These are phyloP conservation scores for Micrasema longulum DNA, from an alignment of 1,140 invertebrate species.

Conservation along the genomic window DNA sequence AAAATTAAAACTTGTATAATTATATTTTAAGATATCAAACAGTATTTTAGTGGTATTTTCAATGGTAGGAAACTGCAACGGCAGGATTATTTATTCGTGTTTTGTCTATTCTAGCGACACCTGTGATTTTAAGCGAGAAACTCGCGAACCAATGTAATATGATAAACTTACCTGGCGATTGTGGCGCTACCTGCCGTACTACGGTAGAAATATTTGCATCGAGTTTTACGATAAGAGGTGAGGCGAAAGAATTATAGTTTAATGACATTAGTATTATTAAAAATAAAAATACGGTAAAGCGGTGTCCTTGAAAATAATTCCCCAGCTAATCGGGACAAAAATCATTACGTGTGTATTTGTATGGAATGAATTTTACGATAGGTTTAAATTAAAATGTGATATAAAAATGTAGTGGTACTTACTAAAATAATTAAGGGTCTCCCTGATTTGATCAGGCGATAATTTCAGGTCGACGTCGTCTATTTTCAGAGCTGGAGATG, in stretches of 20 bases:
- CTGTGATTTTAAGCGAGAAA: slow-evolving; percentile 1
- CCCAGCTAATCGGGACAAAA: too few species aligned
- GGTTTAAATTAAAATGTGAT: neutral
- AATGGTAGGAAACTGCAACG: too few species aligned
- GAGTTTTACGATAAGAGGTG: too few species aligned
- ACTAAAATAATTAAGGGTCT: slow-evolving; percentile 98
- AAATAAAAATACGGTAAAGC: too few species aligned
- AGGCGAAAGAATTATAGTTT: too few species aligned
- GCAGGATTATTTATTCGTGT: too few species aligned
- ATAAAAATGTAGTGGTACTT: slow-evolving; percentile 70
- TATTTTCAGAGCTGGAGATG: slow-evolving; percentile 81
- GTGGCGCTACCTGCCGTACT: slow-evolving; percentile 2
- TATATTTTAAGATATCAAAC: too few species aligned
- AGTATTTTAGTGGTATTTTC: too few species aligned
- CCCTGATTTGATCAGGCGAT: slow-evolving; percentile 93
- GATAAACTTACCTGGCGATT: slow-evolving; percentile 13
- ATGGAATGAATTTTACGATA: neutral
- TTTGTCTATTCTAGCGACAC: too few species aligned
- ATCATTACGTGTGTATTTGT: neutral
- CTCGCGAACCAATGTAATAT: slow-evolving; percentile 7
- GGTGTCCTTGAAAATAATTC: too few species aligned
- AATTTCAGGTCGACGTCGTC: slow-evolving; percentile 84
- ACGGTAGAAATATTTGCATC: slow-evolving; percentile 3
- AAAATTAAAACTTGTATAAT: too few species aligned
- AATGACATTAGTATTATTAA: too few species aligned